Base-by-base conservation (phyloP, 2,113 vertebrate species). In the Camarhynchus parvulus region DNA sequence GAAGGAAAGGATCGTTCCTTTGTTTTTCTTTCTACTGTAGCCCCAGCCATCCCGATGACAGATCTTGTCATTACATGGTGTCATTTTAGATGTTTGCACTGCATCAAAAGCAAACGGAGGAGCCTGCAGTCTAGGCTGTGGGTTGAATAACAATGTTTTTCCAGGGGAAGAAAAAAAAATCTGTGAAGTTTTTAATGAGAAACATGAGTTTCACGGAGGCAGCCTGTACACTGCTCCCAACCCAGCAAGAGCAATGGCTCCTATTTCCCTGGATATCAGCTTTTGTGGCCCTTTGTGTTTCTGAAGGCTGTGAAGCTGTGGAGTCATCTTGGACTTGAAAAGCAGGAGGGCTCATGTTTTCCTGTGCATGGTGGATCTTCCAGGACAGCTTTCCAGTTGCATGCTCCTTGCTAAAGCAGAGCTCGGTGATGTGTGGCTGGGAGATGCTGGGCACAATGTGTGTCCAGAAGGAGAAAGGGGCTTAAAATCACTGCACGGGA, bases 111-210 rank as follows among this genome's bases (percentile, higher is more conserved):
- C 96, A 97, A 96, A 96, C 35, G 42, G 81, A 96, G 90, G 90
- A 93, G 90, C 90, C 94, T 96, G 87, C 94, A 96, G 89, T 83
- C 64, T 87, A 58, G 84, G 83, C 83, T 96, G 92, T 85, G 92
- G 79, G 74, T 94, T 90, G 94, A 96, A 96, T 96, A 97, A 94
- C 93, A 96, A 94, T 96, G 89, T 90, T 84, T 96, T 92, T 90
- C 78, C 61, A 89, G 66, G 9, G 55, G 27, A 16, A n/a, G 39
- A 76, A 55, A 79, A 61, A 70, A 74, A 42, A 88, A 74, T 84
- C 90, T 92, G 92, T 89, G 82, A 94, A 77, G 83, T 95, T 96
- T 93, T 96, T 87, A 96, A 96, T 95, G 90, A 92, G 88, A 95
- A 96, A 80, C 90, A 95, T 3, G 61, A 90, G 49, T 94, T 92